A percentile compares a stretch with the other conserved stretches of the same genome.
phyloP scores from a whole-genome alignment of 2,888 invertebrate genomes.

The Agriopis leucophaearia region DNA sequence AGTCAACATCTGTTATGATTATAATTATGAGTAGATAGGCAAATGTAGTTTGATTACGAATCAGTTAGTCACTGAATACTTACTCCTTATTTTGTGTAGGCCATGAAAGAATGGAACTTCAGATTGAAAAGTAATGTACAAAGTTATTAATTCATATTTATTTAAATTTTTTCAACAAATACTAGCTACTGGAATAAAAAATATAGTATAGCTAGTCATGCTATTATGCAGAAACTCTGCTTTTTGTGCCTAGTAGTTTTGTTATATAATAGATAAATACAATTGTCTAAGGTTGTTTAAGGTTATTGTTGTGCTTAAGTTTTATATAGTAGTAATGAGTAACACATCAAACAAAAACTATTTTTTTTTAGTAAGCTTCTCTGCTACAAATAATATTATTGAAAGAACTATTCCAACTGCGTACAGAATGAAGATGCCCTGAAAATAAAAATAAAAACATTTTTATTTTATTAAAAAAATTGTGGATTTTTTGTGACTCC shows the following conservation, averaged over 20 bases:
- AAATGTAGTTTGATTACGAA: no score
- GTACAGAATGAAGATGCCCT: slow-evolving; percentile 73
- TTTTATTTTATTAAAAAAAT: no score
- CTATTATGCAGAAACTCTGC: neutral
- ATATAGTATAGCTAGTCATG: neutral
- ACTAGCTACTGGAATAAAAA: neutral
- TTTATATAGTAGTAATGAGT: no score
- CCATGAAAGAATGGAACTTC: neutral
- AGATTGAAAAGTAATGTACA: neutral
- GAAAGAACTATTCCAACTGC: slow-evolving; percentile 60
- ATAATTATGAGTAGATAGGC: no score
- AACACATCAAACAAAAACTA: neutral
- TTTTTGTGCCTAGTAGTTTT: neutral
- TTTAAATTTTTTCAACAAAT: neutral
- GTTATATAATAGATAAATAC: neutral
- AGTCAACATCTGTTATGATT: no score
- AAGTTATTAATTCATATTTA: neutral
- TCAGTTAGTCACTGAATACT: no score
- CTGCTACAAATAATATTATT: slow-evolving; percentile 56
- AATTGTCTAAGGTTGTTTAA: no score
- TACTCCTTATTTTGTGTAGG: neutral
- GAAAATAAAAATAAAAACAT: slow-evolving; percentile 59
- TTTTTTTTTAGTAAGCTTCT: slow-evolving; percentile 38
- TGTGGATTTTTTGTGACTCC: no score
- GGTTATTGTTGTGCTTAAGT: neutral